Percentiles rank a stretch among this genome's conserved stretches.
Conservation (phyloP, 2,888 invertebrate genomes). For the Lasioglossum pauxillum region DNA sequence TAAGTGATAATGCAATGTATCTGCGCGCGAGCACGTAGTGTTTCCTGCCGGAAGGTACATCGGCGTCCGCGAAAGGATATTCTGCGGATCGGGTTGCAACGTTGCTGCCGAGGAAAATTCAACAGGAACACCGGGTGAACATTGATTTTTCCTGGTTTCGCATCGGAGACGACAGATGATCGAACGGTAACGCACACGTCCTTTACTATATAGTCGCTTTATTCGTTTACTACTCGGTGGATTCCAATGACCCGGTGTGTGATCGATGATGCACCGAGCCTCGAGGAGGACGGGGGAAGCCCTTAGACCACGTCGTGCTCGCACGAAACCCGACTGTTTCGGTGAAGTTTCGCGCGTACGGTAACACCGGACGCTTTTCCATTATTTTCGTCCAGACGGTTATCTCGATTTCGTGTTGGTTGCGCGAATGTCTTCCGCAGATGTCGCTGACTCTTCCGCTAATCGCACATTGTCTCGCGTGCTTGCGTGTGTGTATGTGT, state of each 20-base stretch:
- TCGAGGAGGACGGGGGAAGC: neutral
- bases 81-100: constrained; percentile 31
- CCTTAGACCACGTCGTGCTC: neutral
- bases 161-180: constrained; percentile 70
- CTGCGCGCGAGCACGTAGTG: constrained; percentile 55
- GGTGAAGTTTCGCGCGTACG: constrained; percentile 1
- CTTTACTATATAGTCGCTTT: constrained; percentile 33
- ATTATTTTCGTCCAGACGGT: constrained; percentile 36
- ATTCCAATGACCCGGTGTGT: constrained; percentile 3
- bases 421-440: constrained; percentile 37
- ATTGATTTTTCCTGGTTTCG: constrained; percentile 80
- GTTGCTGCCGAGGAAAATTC: constrained; percentile 29
- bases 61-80: constrained; percentile 24
- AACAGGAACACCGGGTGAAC: constrained; percentile 66
- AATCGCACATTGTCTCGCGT: neutral
- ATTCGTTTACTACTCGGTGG: neutral
- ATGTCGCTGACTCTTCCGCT: constrained; percentile 49
- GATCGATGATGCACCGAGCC: neutral
- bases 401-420: constrained; percentile 42
- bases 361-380: constrained; percentile 20
- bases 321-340: constrained; percentile 7
- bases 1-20: constrained; percentile 68
- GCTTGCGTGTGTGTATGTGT: neutral
- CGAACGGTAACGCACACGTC: constrained; percentile 71
- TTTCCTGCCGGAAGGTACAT: constrained; percentile 36